Base-by-base conservation (phyloP, 2,888 invertebrate genomes). In the Anthoptus insignis region DNA sequence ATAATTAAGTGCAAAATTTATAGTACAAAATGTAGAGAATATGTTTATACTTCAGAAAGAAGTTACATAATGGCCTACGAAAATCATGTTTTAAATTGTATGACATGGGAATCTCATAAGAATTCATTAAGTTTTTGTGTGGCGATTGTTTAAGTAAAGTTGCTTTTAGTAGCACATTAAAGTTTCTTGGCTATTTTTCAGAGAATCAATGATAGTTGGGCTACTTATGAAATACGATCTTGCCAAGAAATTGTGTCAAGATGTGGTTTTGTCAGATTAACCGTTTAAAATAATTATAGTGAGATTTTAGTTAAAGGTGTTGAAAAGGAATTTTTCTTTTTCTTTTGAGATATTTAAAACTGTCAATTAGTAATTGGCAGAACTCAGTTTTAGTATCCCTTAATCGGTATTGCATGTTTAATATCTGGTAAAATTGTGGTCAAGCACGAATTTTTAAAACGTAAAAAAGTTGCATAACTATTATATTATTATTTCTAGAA, bases 171-270 rank as follows among this genome's bases (percentile, higher is more conserved):
- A n/a, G 24, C 24, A n/a, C n/a, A 47, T 42, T 24, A 47, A 47
- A 47, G 24, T 47, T 49, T 49, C 49, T 49, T 59, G 58, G 58
- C 58, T 4, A 34, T 49, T 59, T 59, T 49, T 59, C 58, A 49
- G 34, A 32, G 49, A 47, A 22, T 27, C 27, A 52, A 53, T 54
- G 61, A 53, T 42, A 39, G 11, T 16, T 4, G 52, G 11, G 32
- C 42, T 53, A 45, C 11, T 61, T 47, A 61, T 61, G 47, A 54
- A 61, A 61, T 24, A 24, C 22, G 34, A 54, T 54, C 45, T 53
- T 54, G 61, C 61, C 61, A 61, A 61, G 22, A 39, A 45, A 34
- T n/a, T 22, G 61, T 47, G 54, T 61, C 53, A 27, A 54, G 61
- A 45, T 8, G 16, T 24, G 54, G 39, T 45, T 21, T 53, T 16